These are phyloP conservation scores for Dasyurus viverrinus DNA, from an alignment of 2,113 vertebrate species.

Conservation along the genomic window DNA sequence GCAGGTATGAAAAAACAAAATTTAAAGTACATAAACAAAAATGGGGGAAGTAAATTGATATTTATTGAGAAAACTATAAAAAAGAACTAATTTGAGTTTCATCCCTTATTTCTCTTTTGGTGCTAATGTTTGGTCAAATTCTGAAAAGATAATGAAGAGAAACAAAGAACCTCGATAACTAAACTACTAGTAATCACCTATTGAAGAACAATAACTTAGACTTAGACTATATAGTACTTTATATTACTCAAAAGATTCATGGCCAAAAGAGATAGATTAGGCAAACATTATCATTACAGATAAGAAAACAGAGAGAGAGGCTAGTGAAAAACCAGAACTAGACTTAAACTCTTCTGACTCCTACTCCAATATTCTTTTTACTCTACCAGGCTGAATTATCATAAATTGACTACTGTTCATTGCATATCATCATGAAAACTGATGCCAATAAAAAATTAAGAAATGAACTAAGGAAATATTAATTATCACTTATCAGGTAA, in stretches of 20 bases:
- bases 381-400: not conserved
- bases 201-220: not conserved
- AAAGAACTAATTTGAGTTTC: not conserved
- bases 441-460: not conserved
- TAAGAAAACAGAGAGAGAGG: not conserved
- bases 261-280: not conserved
- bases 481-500: not conserved
- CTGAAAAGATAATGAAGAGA: not conserved
- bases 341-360: not conserved
- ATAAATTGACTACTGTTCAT: not conserved
- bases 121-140: not conserved
- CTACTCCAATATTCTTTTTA: not conserved
- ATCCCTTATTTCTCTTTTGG: not conserved
- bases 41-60: not conserved
- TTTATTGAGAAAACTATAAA: not conserved
- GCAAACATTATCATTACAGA: not conserved
- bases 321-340: not conserved
- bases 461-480: not conserved
- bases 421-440: not conserved
- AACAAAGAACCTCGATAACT: not conserved
- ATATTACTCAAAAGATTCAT: not conserved
- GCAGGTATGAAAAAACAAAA: too few relatives aligned
- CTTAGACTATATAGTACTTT: not conserved
- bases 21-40: too few relatives aligned
- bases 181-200: not conserved